Percentiles rank a stretch among this genome's conserved stretches.
These are phyloP conservation scores for Gonatopus flavifemur DNA, from an alignment of 1,140 invertebrate species.

Conservation along the genomic window DNA sequence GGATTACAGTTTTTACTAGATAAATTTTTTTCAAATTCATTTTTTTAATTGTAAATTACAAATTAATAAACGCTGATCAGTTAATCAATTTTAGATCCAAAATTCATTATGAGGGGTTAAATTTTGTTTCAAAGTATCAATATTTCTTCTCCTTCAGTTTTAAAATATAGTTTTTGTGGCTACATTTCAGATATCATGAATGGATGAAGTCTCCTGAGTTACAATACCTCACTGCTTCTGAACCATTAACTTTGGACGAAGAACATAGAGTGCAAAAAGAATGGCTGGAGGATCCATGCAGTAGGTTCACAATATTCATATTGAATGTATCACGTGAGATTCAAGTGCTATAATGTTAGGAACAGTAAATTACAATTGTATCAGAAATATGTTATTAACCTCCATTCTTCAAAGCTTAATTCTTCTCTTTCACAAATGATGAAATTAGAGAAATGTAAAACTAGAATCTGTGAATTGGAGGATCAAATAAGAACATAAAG, in stretches of 20 bases:
- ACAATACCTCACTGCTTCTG: constrained; percentile 82
- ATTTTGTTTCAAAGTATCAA: constrained; percentile 5
- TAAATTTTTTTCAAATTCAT: neutral
- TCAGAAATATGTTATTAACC: too few species aligned
- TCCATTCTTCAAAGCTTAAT: too few species aligned
- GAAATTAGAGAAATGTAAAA: too few species aligned
- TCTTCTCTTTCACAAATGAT: too few species aligned
- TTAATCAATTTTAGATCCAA: constrained; percentile 8
- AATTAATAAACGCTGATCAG: constrained; percentile 15
- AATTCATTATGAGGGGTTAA: constrained; percentile 1
- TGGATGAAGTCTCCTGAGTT: constrained; percentile 91
- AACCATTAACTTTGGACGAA: constrained; percentile 79
- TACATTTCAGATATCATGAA: constrained; percentile 79
- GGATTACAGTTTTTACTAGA: too few species aligned
- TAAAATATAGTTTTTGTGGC: constrained; percentile 19
- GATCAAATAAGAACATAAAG: too few species aligned
- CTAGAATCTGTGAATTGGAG: too few species aligned
- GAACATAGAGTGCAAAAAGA: constrained; percentile 90
- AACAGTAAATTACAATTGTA: too few species aligned
- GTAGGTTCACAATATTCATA: too few species aligned
- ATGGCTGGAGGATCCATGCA: constrained; percentile 86
- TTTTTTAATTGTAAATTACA: neutral
- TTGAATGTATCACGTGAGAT: too few species aligned
- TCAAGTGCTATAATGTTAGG: too few species aligned
- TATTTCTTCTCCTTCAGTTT: constrained; percentile 6